phyloP scores from a whole-genome alignment of 2,888 invertebrate species.

The Chesias legatella region DNA sequence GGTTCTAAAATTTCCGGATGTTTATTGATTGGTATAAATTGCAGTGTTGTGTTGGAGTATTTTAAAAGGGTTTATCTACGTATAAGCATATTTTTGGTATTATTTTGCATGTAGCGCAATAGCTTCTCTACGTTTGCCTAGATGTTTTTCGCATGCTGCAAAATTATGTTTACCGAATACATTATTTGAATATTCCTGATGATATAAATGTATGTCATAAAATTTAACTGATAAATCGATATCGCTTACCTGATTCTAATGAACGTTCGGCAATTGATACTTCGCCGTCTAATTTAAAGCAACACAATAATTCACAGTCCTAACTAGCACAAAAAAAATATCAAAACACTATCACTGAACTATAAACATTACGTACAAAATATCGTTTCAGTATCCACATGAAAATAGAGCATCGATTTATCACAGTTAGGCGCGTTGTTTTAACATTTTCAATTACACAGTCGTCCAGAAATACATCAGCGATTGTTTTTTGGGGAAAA shows the following conservation, averaged over 20 bases:
- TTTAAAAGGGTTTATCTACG: too few species aligned
- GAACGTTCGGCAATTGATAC: conserved; percentile 19
- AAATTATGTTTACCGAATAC: too few species aligned
- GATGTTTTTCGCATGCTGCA: too few species aligned
- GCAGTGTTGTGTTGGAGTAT: too few species aligned
- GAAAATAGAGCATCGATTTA: conserved; percentile 53
- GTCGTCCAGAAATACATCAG: conserved; percentile 38
- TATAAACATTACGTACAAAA: conserved; percentile 46
- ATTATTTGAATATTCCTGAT: too few species aligned
- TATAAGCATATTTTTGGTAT: too few species aligned
- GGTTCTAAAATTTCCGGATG: too few species aligned
- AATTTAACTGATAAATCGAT: too few species aligned
- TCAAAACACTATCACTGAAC: conserved; percentile 68
- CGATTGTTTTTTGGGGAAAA: conserved; percentile 54
- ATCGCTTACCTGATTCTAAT: conserved; percentile 18
- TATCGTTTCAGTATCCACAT: conserved; percentile 61
- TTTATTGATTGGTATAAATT: too few species aligned
- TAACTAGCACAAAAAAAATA: conserved; percentile 45
- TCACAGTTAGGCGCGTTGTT: conserved; percentile 71
- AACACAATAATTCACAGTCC: conserved; percentile 27
- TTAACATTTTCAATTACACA: conserved; percentile 56
- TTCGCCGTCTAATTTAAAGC: conserved; percentile 11
- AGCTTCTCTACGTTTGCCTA: too few species aligned
- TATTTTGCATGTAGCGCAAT: too few species aligned
- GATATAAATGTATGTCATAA: too few species aligned